Evolutionary conservation across 2,888 invertebrate species (phyloP).

Genomic region (Acrobasis repandana): DNA sequence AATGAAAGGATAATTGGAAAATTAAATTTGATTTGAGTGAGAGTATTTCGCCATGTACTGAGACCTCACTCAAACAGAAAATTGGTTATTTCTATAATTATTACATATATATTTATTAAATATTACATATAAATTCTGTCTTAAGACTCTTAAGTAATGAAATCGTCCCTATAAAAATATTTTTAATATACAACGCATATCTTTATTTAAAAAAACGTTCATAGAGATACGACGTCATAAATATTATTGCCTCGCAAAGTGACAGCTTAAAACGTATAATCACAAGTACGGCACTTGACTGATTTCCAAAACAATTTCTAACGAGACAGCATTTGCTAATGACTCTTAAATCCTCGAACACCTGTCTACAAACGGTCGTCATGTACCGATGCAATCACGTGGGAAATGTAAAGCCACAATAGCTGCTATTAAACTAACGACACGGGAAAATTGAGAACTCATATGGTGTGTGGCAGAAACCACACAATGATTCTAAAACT

Average conservation of each 20-base stretch:
- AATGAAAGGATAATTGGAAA: background rate
- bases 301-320: conserved; percentile 11
- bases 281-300: background rate
- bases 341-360: conserved; percentile 23
- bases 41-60: no score
- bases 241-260: background rate
- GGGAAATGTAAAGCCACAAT: conserved; percentile 39
- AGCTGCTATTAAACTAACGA: conserved; percentile 33
- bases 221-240: no score
- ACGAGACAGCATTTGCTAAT: conserved; percentile 11
- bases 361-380: conserved; percentile 30
- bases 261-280: background rate
- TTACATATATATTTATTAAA: no score
- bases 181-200: no score
- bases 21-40: background rate
- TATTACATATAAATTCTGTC: no score
- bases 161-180: no score
- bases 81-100: no score
- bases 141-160: no score
- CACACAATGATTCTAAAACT: conserved; percentile 40
- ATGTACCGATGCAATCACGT: conserved; percentile 43
- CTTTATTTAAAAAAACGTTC: no score
- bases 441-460: conserved; percentile 31
- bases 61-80: no score
- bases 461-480: conserved; percentile 17